Conservation (phyloP, 2,888 invertebrate genomes). For the Myathropa florea region DNA sequence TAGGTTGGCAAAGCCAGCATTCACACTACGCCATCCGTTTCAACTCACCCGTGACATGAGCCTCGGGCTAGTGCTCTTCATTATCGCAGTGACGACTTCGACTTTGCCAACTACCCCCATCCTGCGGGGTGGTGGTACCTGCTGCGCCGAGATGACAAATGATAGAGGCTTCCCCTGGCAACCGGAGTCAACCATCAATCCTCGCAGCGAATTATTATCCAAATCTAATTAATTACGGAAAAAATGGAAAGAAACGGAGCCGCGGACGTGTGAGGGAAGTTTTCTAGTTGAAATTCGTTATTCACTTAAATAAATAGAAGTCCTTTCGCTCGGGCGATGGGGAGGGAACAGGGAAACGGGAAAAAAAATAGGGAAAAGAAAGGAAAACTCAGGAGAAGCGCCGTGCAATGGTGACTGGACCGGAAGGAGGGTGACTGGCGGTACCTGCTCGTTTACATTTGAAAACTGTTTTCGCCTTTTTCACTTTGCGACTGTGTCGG, state of each 20-base stretch:
- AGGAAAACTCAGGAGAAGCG: conserved; percentile 15
- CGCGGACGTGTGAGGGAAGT: too few relatives aligned
- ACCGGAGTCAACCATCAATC: conserved; percentile 66
- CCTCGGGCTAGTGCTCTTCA: not conserved
- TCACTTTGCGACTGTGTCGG: not conserved
- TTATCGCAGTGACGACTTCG: not conserved
- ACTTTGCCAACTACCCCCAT: not conserved
- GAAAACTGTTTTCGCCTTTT: conserved; percentile 14
- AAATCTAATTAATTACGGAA: conserved; percentile 66
- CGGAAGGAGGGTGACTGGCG: conserved; percentile 36
- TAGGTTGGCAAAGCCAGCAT: conserved; percentile 47
- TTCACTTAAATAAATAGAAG: conserved; percentile 67
- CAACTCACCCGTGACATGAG: conserved; percentile 33
- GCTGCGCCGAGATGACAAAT: conserved; percentile 69
- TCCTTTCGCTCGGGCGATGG: conserved; percentile 24
- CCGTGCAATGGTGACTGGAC: conserved; percentile 67
- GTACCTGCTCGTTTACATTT: conserved; percentile 67
- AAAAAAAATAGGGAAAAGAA: not conserved
- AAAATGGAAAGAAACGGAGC: not conserved
- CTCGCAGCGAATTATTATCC: conserved; percentile 67
- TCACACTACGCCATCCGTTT: conserved; percentile 17
- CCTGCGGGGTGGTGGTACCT: conserved; percentile 36
- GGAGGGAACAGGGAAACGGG: conserved; percentile 11
- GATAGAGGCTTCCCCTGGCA: conserved; percentile 48
- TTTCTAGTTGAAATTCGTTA: conserved; percentile 66